A percentile compares a stretch with the other conserved stretches of the same genome.
These are phyloP conservation scores for Galerucella calmariensis DNA, from an alignment of 2,888 invertebrate genomes.

Conservation along the genomic window DNA sequence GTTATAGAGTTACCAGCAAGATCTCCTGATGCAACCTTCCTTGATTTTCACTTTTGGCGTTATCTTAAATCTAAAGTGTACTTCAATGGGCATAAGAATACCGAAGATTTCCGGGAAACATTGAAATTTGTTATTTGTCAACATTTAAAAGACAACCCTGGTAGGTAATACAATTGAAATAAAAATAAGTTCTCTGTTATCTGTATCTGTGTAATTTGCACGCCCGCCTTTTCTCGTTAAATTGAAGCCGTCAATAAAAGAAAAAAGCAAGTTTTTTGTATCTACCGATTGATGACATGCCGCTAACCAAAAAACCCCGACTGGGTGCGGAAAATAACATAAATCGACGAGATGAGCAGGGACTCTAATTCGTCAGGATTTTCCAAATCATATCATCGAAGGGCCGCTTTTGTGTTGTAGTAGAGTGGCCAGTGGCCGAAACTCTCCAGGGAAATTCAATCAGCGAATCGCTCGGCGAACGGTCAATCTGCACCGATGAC, in stretches of 20 bases:
- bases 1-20: too few relatives aligned
- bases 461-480: slow-evolving; percentile 54
- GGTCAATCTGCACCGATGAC: slow-evolving; percentile 50
- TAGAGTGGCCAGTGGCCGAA: slow-evolving; percentile 46
- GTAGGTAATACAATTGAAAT: too few relatives aligned
- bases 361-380: slow-evolving; percentile 53
- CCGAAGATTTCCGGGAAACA: too few relatives aligned
- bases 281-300: slow-evolving; percentile 38
- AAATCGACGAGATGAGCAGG: slow-evolving; percentile 47
- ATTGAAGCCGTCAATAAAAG: neutral
- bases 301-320: slow-evolving; percentile 15
- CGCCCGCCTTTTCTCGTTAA: too few relatives aligned
- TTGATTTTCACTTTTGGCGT: too few relatives aligned
- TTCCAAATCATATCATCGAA: slow-evolving; percentile 57
- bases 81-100: too few relatives aligned
- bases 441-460: slow-evolving; percentile 62
- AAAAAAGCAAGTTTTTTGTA: slow-evolving; percentile 20
- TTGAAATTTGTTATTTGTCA: too few relatives aligned
- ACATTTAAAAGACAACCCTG: too few relatives aligned
- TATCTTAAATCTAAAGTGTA: too few relatives aligned
- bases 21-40: too few relatives aligned
- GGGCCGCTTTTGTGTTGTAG: slow-evolving; percentile 51
- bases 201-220: too few relatives aligned
- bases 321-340: slow-evolving; percentile 42
- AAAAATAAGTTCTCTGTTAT: too few relatives aligned